Conservation (phyloP, 2,797 vertebrate species). For the Trachops cirrhosus region DNA sequence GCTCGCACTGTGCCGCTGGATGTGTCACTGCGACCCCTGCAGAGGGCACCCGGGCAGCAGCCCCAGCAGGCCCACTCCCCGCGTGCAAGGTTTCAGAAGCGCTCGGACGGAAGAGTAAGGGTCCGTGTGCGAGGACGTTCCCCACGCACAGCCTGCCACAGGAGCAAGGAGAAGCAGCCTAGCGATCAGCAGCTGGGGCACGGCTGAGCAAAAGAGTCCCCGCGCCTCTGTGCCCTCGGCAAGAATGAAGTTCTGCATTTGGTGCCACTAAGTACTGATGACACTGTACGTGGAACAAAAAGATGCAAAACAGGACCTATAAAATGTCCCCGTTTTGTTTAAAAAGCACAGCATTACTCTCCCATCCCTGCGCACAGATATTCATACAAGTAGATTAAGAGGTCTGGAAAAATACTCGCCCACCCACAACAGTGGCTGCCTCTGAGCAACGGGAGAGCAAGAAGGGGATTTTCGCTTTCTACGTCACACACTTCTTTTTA, state of each 20-base stretch:
- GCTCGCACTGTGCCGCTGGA: not conserved
- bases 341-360: not conserved
- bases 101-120: not conserved
- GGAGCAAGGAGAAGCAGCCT: not conserved
- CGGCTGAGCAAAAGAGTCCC: not conserved
- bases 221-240: rapidly evolving
- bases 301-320: not conserved
- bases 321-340: not conserved
- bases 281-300: not conserved
- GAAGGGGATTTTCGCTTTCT: not conserved
- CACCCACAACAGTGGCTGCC: not conserved
- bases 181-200: no score
- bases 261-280: not conserved
- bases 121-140: not conserved
- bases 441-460: not conserved
- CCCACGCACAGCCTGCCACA: not conserved
- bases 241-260: not conserved
- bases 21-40: not conserved
- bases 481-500: not conserved
- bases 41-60: not conserved
- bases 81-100: not conserved
- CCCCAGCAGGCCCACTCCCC: not conserved
- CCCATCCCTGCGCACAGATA: no score
- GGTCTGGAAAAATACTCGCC: rapidly evolving
- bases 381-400: not conserved